Evolutionary conservation across 37 sponge, comb jelly and placozoan genomes (phyloP).

Genomic region (Mnemiopsis leidyi): DNA sequence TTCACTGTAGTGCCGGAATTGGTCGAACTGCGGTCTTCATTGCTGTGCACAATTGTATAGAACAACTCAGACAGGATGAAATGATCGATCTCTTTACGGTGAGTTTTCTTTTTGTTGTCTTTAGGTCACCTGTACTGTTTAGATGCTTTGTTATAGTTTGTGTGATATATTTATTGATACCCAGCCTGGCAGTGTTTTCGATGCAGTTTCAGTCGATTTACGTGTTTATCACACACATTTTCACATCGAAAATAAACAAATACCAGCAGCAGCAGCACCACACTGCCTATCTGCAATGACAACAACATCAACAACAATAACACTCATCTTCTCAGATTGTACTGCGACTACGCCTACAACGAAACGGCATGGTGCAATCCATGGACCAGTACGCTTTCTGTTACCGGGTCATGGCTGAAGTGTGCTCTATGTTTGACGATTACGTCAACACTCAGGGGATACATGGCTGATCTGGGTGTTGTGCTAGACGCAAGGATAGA

Average conservation of each 20-base stretch:
- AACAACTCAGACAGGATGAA: conserved; percentile 3
- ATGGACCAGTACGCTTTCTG: conserved; percentile 63
- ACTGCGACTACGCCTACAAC: conserved; percentile 1
- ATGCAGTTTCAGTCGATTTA: too few relatives aligned
- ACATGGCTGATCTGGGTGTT: not conserved
- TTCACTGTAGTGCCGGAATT: conserved; percentile 59
- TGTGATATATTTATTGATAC: too few relatives aligned
- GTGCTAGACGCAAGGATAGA: too few relatives aligned
- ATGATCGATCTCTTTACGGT: conserved; percentile 53
- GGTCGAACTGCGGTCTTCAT: conserved; percentile 56
- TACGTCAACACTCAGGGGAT: conserved; percentile 50
- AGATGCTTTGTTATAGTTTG: too few relatives aligned
- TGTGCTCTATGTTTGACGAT: conserved; percentile 27
- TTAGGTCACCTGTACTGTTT: too few relatives aligned
- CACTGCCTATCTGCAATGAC: too few relatives aligned
- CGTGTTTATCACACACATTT: too few relatives aligned
- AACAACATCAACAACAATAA: too few relatives aligned
- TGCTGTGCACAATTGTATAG: conserved; percentile 37
- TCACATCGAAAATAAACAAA: too few relatives aligned
- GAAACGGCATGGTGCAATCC: conserved; percentile 29
- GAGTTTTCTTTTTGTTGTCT: not conserved
- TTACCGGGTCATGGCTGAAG: conserved; percentile 61
- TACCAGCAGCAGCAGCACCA: too few relatives aligned
- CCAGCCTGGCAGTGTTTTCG: too few relatives aligned
- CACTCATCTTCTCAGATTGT: conserved; percentile 50